Evolutionary conservation across 2,888 invertebrate genomes (phyloP).

Genomic region (Dicranocentrus wangi): DNA sequence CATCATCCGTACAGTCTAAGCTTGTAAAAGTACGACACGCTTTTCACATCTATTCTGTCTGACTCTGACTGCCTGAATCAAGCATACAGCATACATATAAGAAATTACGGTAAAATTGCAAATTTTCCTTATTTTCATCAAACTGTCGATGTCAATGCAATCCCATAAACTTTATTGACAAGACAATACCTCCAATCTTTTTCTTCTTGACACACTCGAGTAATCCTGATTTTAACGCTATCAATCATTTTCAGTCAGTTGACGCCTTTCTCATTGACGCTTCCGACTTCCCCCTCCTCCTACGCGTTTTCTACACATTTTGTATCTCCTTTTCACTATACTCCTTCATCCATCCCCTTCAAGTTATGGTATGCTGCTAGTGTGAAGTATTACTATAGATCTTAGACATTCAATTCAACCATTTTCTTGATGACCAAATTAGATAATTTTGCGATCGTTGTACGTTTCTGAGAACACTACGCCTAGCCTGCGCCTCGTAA

Average conservation of each 20-base stretch:
- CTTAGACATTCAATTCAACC: not conserved
- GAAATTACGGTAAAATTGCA: too few relatives aligned
- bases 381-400: not conserved
- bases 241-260: constrained; percentile 33
- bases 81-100: too few relatives aligned
- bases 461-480: too few relatives aligned
- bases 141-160: too few relatives aligned
- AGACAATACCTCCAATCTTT: constrained; percentile 8
- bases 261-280: not conserved
- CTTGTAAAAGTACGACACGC: too few relatives aligned
- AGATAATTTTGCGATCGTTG: constrained; percentile 12
- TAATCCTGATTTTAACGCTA: constrained; percentile 36
- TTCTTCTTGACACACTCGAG: not conserved
- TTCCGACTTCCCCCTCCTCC: constrained; percentile 26
- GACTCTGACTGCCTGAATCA: too few relatives aligned
- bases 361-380: not conserved
- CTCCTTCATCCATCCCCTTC: too few relatives aligned
- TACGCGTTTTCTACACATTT: not conserved
- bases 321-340: not conserved
- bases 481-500: too few relatives aligned
- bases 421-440: constrained; percentile 43
- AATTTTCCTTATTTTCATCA: too few relatives aligned
- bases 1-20: too few relatives aligned
- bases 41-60: too few relatives aligned
- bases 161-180: not conserved